Percentiles rank a stretch among this genome's conserved stretches.
phyloP scores from a whole-genome alignment of 2,888 invertebrate species.

The Trachelus stipa region DNA sequence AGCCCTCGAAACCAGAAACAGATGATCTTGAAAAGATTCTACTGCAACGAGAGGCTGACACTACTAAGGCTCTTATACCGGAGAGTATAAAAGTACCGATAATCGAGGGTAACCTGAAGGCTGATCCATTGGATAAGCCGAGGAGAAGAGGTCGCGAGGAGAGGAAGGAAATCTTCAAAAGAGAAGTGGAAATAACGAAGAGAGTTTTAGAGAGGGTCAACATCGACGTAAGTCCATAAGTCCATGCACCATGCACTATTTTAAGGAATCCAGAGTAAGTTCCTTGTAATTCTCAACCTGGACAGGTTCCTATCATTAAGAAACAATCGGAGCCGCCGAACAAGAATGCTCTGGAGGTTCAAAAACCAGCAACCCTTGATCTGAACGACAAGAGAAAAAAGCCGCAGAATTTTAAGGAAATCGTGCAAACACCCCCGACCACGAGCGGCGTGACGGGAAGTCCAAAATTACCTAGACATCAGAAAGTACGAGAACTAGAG shows the following conservation, averaged over 20 bases:
- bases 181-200: conserved; percentile 64
- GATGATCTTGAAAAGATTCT: conserved; percentile 71
- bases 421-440: conserved; percentile 51
- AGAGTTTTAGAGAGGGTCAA: conserved; percentile 61
- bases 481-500: conserved; percentile 61
- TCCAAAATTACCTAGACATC: conserved; percentile 61
- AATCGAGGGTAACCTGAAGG: conserved; percentile 72
- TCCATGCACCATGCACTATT: not conserved
- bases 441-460: conserved; percentile 48
- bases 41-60: conserved; percentile 74
- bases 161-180: conserved; percentile 62
- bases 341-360: conserved; percentile 65
- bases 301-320: conserved; percentile 21
- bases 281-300: not conserved
- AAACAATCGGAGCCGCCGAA: conserved; percentile 49
- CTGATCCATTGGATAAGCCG: conserved; percentile 78
- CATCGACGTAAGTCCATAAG: conserved; percentile 52
- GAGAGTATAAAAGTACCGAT: conserved; percentile 71
- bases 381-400: conserved; percentile 64
- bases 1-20: conserved; percentile 68
- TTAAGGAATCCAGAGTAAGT: not conserved
- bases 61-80: conserved; percentile 74
- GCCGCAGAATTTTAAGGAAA: conserved; percentile 53
- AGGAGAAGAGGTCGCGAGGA: conserved; percentile 60
- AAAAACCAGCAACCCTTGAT: conserved; percentile 75